These are phyloP conservation scores for Ashinkailepas kermadecensis DNA, from an alignment of 2,888 invertebrate genomes.

Conservation along the genomic window DNA sequence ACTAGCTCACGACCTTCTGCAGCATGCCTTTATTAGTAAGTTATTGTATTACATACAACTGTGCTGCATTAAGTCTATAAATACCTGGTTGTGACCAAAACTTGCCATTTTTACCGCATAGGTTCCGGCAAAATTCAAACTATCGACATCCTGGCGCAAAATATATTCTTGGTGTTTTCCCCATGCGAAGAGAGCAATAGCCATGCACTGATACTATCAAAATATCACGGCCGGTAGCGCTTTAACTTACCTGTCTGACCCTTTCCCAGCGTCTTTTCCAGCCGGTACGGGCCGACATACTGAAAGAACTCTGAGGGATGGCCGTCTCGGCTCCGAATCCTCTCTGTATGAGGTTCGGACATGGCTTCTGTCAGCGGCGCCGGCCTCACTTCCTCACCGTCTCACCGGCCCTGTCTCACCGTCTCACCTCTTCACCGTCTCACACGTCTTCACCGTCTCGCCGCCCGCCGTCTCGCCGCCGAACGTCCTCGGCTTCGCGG, in stretches of 20 bases:
- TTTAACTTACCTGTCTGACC: slow-evolving; percentile 87
- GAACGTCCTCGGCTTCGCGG: not conserved
- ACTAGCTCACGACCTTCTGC: too few species aligned
- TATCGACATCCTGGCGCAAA: too few species aligned
- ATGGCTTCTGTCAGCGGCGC: slow-evolving; percentile 24
- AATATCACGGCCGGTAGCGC: not conserved
- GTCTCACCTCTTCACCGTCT: slow-evolving; percentile 24
- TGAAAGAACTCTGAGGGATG: slow-evolving; percentile 52
- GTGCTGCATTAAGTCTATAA: too few species aligned
- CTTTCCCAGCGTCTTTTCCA: slow-evolving; percentile 98
- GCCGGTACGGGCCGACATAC: slow-evolving; percentile 96
- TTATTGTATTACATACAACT: too few species aligned
- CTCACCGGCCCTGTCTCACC: slow-evolving; percentile 21
- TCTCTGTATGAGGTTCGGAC: slow-evolving; percentile 30
- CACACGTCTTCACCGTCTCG: not conserved
- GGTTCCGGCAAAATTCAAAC: too few species aligned
- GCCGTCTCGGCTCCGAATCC: slow-evolving; percentile 15
- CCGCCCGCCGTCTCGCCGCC: not conserved
- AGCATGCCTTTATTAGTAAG: too few species aligned
- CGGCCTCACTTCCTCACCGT: slow-evolving; percentile 1
- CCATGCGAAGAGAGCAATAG: too few species aligned
- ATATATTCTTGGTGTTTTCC: too few species aligned
- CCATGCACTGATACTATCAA: too few species aligned
- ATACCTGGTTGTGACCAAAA: too few species aligned
- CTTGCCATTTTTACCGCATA: too few species aligned